phyloP scores from a whole-genome alignment of 1,140 invertebrate species.

The Zaprionus lachaisei region DNA sequence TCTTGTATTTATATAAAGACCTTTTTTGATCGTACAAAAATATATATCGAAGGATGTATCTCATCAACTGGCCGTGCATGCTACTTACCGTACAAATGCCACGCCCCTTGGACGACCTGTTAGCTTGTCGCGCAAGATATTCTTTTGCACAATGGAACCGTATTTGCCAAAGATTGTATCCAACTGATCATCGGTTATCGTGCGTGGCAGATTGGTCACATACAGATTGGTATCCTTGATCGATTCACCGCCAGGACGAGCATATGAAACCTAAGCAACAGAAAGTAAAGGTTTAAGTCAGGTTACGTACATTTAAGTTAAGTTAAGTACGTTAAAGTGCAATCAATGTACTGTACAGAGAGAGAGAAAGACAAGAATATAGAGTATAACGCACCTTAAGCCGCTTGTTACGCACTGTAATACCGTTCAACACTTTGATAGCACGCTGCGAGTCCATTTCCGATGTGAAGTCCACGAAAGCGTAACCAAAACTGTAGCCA shows the following conservation, averaged over 20 bases:
- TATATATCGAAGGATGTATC: not conserved
- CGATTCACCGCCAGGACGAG: conserved; percentile 94
- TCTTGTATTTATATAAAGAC: not conserved
- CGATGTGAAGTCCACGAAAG: conserved; percentile 96
- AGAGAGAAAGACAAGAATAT: not conserved
- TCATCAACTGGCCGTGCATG: not conserved
- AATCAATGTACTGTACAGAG: not conserved
- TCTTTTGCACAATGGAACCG: conserved; percentile 95
- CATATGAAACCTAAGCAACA: conserved; percentile 92
- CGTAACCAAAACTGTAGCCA: conserved; percentile 98
- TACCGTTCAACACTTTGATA: conserved; percentile 94
- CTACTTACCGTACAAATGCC: conserved; percentile 94
- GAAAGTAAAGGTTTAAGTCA: not conserved
- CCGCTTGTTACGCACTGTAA: conserved; percentile 93
- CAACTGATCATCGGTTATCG: conserved; percentile 92
- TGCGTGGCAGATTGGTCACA: conserved; percentile 95
- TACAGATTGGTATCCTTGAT: conserved; percentile 98
- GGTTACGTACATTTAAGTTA: no score
- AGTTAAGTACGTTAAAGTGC: no score
- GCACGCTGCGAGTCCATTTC: conserved; percentile 94
- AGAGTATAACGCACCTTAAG: conserved; percentile 87
- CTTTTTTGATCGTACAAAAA: not conserved
- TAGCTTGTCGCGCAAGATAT: conserved; percentile 94
- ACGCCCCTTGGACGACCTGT: conserved; percentile 94
- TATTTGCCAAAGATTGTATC: conserved; percentile 94